Evolutionary conservation across 2,888 invertebrate genomes (phyloP), one percentile per base, ranked within the genome.

Genomic region (Lasius fuliginosus): DNA sequence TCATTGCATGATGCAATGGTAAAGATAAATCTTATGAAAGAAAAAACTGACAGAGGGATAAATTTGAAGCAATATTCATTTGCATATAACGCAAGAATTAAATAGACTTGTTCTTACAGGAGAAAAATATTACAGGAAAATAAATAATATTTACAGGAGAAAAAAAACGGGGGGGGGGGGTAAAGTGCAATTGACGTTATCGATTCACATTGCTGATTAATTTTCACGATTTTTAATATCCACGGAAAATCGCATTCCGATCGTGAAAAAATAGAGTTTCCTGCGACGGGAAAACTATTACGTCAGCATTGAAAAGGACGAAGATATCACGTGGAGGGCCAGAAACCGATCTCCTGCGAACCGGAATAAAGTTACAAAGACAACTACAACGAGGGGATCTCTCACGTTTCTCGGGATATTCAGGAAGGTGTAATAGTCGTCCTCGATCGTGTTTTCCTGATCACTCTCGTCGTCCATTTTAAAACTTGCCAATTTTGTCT

Each of bases 381-480:
- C 5, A 23, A 42, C 15, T 30, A 40, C 58, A 27, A 40, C 6
- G 23, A 9, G 8, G 23, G 36, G 53, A 53, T 36, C 33, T 56
- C 96, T 96, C 96, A 98, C 98, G 96, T 98, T 96, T 96, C 96
- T 97, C 11, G 98, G 96, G 86, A 99, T 96, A 95, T 98, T 98
- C 77, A 99, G 95, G 95, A 98, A 97, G 86, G 98, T 97, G 95
- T 99, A 99, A 95, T 97, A 98, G 95, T 98, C 98, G 93, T 98
- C 98, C 95, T 98, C 97, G 85, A 96, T 94, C 94, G 96, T 96
- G 60, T 90, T 90, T 90, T 96, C 96, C 92, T 96, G 97, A 90
- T 97, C 97, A 68, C 96, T 96, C 93, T 97, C 97, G 93, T 97
- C 97, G 93, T 97, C 97, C 97, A 97, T 97, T 84, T 85, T 85